Conservation (phyloP, 2,888 invertebrate genomes). For the Quadroppia sp. region DNA sequence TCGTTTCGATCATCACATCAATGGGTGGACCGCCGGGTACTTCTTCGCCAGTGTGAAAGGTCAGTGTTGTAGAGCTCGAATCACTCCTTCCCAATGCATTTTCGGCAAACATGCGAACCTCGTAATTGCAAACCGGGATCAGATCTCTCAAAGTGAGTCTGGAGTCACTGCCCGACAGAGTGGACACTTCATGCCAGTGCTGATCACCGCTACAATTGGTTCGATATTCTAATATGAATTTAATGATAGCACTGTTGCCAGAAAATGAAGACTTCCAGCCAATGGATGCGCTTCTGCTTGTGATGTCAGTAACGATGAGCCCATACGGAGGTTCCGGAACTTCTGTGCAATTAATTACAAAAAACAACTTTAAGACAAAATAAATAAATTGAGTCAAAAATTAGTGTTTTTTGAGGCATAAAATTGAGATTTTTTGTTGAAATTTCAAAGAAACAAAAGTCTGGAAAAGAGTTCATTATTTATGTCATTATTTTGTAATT, state of each 20-base stretch:
- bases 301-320: slow-evolving; percentile 50
- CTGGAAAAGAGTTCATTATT: not conserved
- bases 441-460: slow-evolving; percentile 6
- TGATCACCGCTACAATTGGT: slow-evolving; percentile 52
- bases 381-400: not conserved
- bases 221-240: slow-evolving; percentile 35
- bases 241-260: slow-evolving; percentile 52
- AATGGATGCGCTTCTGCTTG: slow-evolving; percentile 51
- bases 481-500: slow-evolving; percentile 14
- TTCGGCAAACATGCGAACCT: slow-evolving; percentile 52
- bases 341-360: slow-evolving; percentile 49
- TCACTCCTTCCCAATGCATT: slow-evolving; percentile 53
- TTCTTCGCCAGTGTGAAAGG: slow-evolving; percentile 52
- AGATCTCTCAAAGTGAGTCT: slow-evolving; percentile 45
- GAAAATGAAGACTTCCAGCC: slow-evolving; percentile 53
- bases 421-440: slow-evolving; percentile 1
- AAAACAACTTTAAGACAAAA: not conserved
- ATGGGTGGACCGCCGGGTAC: slow-evolving; percentile 43
- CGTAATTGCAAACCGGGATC: slow-evolving; percentile 52
- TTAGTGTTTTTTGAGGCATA: not conserved
- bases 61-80: slow-evolving; percentile 50
- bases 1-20: slow-evolving; percentile 42
- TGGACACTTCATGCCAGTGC: slow-evolving; percentile 35
- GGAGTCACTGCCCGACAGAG: slow-evolving; percentile 1
- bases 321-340: slow-evolving; percentile 53